A percentile compares a stretch with the other conserved stretches of the same genome.
phyloP scores from a whole-genome alignment of 2,113 vertebrate genomes.

The Thunnus thynnus region DNA sequence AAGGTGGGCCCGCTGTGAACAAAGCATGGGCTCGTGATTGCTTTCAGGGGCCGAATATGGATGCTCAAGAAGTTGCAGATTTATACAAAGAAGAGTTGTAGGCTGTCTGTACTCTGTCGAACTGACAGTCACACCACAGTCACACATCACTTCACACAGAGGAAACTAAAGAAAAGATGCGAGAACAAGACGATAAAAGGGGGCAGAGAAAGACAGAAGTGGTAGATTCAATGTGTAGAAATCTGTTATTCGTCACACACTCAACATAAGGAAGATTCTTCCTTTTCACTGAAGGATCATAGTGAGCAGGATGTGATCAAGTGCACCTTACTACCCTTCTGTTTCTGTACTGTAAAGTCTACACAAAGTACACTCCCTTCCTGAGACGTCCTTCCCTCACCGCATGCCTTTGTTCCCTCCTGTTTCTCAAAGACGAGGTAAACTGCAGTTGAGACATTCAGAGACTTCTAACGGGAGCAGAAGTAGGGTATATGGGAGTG shows the following conservation, averaged over 20 bases:
- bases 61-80: conserved; percentile 11
- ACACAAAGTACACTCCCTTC: conserved; percentile 39
- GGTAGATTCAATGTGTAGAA: conserved; percentile 41
- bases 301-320: conserved; percentile 26
- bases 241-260: conserved; percentile 42
- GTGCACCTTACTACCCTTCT: neutral
- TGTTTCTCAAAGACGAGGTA: conserved; percentile 4
- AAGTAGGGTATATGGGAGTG: conserved; percentile 21
- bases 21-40: conserved; percentile 4
- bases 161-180: conserved; percentile 14
- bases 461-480: conserved; percentile 24
- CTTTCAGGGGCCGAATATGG: neutral
- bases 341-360: conserved; percentile 27
- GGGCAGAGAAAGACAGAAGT: conserved; percentile 30
- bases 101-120: neutral
- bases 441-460: conserved; percentile 28
- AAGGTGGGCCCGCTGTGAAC: conserved; percentile 24
- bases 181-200: conserved; percentile 46
- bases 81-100: conserved; percentile 27
- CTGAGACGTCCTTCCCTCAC: conserved; percentile 36
- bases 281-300: conserved; percentile 34
- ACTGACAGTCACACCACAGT: conserved; percentile 32
- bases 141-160: neutral
- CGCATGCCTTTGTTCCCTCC: conserved; percentile 22
- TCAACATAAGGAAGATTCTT: conserved; percentile 44